Conservation (phyloP, 1,140 invertebrate genomes). For the Orchestia grillus region DNA sequence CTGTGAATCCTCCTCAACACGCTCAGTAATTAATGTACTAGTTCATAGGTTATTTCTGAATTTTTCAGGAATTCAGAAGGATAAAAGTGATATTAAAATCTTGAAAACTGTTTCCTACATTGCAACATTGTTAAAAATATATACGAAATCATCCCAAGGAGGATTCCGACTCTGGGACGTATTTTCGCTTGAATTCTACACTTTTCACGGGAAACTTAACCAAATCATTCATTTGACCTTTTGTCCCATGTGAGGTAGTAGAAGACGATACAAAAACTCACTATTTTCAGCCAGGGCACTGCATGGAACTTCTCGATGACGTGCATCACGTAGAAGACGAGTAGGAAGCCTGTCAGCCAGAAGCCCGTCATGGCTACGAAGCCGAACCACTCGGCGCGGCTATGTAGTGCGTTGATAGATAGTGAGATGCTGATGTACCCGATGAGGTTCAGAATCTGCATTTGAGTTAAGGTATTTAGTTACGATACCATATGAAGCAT, state of each 20-base stretch:
- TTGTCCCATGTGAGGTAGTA: background rate
- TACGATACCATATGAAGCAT: background rate
- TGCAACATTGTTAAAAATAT: too few species aligned
- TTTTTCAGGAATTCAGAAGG: too few species aligned
- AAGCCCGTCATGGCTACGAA: conserved; percentile 88
- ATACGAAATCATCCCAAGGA: too few species aligned
- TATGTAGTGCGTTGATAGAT: conserved; percentile 73
- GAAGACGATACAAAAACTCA: conserved; percentile 39
- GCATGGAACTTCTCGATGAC: conserved; percentile 86
- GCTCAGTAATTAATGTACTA: too few species aligned
- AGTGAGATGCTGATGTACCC: conserved; percentile 87
- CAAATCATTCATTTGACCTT: too few species aligned
- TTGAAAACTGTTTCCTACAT: too few species aligned
- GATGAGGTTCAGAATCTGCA: conserved; percentile 82
- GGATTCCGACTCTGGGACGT: too few species aligned
- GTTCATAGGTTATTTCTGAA: too few species aligned
- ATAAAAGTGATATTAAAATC: too few species aligned
- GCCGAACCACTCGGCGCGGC: conserved; percentile 80
- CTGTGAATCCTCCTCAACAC: too few species aligned
- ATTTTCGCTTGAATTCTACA: too few species aligned
- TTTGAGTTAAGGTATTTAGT: background rate
- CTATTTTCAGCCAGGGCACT: conserved; percentile 88
- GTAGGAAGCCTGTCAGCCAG: conserved; percentile 84
- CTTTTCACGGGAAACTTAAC: too few species aligned
- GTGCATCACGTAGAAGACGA: conserved; percentile 87